These are phyloP conservation scores for Galagoides demidoff DNA, from an alignment of 2,797 vertebrate genomes.

Conservation along the genomic window DNA sequence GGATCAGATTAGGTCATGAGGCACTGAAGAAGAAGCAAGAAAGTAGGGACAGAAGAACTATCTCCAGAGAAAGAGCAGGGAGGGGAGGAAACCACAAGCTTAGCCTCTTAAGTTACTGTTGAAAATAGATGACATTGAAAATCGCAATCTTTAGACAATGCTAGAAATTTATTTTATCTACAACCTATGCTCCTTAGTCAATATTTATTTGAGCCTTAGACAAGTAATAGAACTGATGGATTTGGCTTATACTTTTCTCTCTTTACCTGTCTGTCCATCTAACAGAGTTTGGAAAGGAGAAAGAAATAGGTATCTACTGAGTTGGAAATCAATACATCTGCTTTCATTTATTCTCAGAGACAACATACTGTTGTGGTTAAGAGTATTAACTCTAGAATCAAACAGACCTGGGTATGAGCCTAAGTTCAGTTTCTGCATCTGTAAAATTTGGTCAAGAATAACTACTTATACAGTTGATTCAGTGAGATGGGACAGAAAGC, in stretches of 20 bases:
- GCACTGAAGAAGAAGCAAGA: background rate
- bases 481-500: background rate
- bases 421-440: background rate
- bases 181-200: background rate
- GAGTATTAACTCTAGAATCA: background rate
- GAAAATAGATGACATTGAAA: constrained; percentile 19
- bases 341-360: constrained; percentile 25
- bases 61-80: background rate
- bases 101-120: background rate
- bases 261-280: background rate
- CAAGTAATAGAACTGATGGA: constrained; percentile 23
- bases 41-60: background rate
- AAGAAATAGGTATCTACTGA: constrained; percentile 40
- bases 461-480: background rate
- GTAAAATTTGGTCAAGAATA: background rate
- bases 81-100: background rate
- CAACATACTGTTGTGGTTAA: background rate
- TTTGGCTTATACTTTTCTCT: constrained; percentile 24
- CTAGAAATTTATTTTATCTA: constrained; percentile 38
- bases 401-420: background rate
- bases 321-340: constrained; percentile 18
- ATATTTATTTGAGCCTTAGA: constrained; percentile 9
- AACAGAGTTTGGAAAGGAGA: constrained; percentile 27
- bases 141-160: background rate
- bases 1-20: background rate